A percentile compares a stretch with the other conserved stretches of the same genome.
These are phyloP conservation scores for Rhineura floridana DNA, from an alignment of 2,113 vertebrate genomes.

Conservation along the genomic window DNA sequence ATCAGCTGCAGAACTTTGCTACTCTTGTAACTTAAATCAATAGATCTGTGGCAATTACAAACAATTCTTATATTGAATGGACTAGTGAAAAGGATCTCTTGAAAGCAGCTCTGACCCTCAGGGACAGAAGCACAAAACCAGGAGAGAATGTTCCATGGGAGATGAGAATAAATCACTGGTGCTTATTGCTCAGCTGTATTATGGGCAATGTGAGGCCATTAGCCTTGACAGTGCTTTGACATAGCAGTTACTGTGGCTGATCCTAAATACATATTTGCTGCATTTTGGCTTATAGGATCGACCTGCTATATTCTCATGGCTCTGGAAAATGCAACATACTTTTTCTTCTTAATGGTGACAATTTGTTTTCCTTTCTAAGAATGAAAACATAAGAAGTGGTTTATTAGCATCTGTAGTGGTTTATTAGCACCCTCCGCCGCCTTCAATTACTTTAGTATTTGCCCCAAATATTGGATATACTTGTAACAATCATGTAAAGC, in stretches of 20 bases:
- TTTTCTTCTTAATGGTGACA: slow-evolving; percentile 63
- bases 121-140: slow-evolving; percentile 24
- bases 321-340: slow-evolving; percentile 31
- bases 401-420: background rate
- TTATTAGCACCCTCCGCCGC: too few relatives aligned
- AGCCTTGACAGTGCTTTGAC: background rate
- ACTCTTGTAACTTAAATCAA: background rate
- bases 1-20: slow-evolving; percentile 7
- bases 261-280: background rate
- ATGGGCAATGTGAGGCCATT: background rate
- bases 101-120: slow-evolving; percentile 22
- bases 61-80: slow-evolving; percentile 17
- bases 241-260: background rate
- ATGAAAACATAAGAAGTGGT: background rate
- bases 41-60: slow-evolving; percentile 14
- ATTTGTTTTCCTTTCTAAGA: slow-evolving; percentile 9
- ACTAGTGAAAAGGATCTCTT: background rate
- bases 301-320: slow-evolving; percentile 50
- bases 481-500: too few relatives aligned
- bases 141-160: slow-evolving; percentile 40
- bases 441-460: background rate
- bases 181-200: rapidly evolving
- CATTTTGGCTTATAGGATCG: background rate
- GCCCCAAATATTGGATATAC: too few relatives aligned
- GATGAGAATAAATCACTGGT: slow-evolving; percentile 33